A percentile compares a stretch with the other conserved stretches of the same genome.
Evolutionary conservation across 2,888 invertebrate species (phyloP).

Genomic region (Stramonita haemastoma): DNA sequence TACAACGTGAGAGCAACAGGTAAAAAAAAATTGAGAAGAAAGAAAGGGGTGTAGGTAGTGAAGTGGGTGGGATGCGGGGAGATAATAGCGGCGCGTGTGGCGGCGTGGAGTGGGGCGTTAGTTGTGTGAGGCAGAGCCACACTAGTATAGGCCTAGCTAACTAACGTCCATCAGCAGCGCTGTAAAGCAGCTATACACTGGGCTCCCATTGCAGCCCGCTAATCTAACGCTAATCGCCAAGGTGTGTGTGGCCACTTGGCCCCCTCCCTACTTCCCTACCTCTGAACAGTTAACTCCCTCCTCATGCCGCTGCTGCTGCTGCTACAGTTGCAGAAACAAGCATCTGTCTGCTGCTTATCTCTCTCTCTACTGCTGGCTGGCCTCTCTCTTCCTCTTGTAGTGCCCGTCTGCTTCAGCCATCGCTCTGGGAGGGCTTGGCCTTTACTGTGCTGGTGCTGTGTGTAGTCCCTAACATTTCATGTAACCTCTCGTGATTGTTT

Average conservation of each 20-base stretch:
- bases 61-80: background rate
- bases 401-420: too few species aligned
- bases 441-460: too few species aligned
- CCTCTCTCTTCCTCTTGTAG: background rate
- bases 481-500: too few species aligned
- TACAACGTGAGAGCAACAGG: background rate
- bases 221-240: slow-evolving; percentile 34
- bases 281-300: too few species aligned
- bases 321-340: background rate
- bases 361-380: background rate
- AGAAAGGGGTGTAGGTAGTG: background rate
- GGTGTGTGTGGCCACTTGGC: slow-evolving; percentile 41
- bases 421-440: too few species aligned
- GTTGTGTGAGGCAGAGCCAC: background rate
- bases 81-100: background rate
- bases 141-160: background rate
- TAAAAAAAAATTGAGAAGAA: background rate
- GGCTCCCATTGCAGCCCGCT: slow-evolving; percentile 19
- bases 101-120: background rate
- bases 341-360: slow-evolving; percentile 22
- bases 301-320: background rate
- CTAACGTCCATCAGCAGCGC: slow-evolving; percentile 30
- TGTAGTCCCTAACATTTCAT: too few species aligned
- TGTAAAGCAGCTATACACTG: slow-evolving; percentile 5
- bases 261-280: background rate